Base-by-base conservation (phyloP, 2,797 vertebrate species). In the Adrianichthys oophorus region DNA sequence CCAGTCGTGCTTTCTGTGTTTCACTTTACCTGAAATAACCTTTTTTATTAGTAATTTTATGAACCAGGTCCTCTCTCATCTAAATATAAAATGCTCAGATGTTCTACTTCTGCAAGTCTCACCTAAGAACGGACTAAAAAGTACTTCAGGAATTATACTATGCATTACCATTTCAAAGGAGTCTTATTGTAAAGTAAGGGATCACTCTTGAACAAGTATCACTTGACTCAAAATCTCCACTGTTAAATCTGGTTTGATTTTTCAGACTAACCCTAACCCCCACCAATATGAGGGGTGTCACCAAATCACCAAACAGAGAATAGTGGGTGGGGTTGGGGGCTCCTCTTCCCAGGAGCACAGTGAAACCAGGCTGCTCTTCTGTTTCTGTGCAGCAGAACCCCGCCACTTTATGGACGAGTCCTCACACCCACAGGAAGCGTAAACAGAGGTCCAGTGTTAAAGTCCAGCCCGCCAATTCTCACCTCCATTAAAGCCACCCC, bases 391-490 rank as follows among this genome's bases (percentile, higher is more conserved):
- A 58, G 61, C 48, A 3, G 5, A 49, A 56, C 49, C 59, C 73
- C n/a, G 47, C 61, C 4, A 72, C 68, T 89, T 91, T 85, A 88
- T 76, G 79, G 88, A 85, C 75, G 61, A 75, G 76, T 52, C 62
- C 66, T 59, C 85, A 88, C 86, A 82, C 82, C 78, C 74, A 90
- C 90, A 92, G 90, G 91, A 93, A 93, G 91, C 88, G 90, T 90
- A 90, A 93, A 93, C 90, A 93, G 62, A 80, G 87, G 86, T 90
- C 82, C 86, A 86, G 91, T 92, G 91, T 91, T 86, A 90, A 92
- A 90, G 91, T 91, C 87, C 91, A 90, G 84, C 91, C 90, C 87
- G 59, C 90, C 85, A 90, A 90, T 91, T 92, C 88, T 92, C 92
- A 92, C 91, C 87, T 91, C 89, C 85, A 91, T 91, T 92, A 92